Percentiles rank a stretch among this genome's conserved stretches.
phyloP scores from a whole-genome alignment of 2,113 vertebrate species.

The Lepus europaeus region DNA sequence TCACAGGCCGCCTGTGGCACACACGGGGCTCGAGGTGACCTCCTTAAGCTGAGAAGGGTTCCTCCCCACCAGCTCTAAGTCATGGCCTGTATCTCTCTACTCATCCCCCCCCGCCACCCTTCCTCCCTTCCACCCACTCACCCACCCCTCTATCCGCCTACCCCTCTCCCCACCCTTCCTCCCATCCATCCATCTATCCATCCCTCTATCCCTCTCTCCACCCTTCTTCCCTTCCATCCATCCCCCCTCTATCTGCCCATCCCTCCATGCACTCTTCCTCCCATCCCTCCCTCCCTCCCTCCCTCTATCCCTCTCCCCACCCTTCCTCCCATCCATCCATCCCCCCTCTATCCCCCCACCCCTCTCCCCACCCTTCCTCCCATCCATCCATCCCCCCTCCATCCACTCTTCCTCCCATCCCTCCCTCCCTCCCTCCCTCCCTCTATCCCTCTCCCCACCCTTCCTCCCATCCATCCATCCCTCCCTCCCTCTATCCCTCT shows the following conservation, averaged over 20 bases:
- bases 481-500: too few species aligned
- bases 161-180: accelerated
- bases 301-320: accelerated
- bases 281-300: too few species aligned
- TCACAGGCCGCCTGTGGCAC: constrained; percentile 95
- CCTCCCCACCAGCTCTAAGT: background rate
- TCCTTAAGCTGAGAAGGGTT: background rate
- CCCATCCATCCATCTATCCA: accelerated
- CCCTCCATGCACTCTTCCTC: too few species aligned
- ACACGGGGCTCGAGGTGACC: constrained; percentile 47
- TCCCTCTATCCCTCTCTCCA: accelerated
- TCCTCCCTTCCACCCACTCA: background rate
- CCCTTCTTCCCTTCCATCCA: accelerated
- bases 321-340: accelerated
- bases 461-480: too few species aligned
- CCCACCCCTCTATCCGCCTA: accelerated
- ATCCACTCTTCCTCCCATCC: accelerated
- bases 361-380: too few species aligned
- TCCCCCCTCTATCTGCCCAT: accelerated
- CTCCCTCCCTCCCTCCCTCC: too few species aligned
- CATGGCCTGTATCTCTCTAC: background rate
- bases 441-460: too few species aligned
- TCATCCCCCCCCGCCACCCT: background rate
- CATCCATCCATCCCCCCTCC: background rate
- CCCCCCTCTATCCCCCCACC: accelerated